phyloP scores from a whole-genome alignment of 2,113 vertebrate species.

The Daubentonia madagascariensis region DNA sequence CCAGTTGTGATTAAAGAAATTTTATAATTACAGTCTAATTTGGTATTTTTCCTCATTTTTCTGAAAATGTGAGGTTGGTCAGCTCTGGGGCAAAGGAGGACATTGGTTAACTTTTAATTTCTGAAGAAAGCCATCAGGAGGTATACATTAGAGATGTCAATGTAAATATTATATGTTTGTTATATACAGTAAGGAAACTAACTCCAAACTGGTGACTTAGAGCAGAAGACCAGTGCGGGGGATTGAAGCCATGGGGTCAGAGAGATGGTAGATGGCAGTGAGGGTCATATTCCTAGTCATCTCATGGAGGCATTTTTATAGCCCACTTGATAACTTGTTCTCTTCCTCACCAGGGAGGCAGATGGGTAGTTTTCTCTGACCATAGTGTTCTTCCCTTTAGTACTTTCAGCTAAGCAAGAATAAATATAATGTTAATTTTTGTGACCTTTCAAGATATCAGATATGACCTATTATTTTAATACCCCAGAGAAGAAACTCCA shows the following conservation, averaged over 20 bases:
- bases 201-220: neutral
- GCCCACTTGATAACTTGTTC: neutral
- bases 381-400: neutral
- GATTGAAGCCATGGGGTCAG: neutral
- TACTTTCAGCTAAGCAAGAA: neutral
- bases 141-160: neutral
- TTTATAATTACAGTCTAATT: neutral
- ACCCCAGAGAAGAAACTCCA: neutral
- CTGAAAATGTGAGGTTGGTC: neutral
- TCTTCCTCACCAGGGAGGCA: neutral
- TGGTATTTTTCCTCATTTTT: neutral
- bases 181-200: neutral
- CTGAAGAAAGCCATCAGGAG: neutral
- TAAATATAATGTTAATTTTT: conserved; percentile 21
- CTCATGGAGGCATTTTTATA: neutral
- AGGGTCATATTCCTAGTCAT: neutral
- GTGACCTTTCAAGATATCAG: neutral
- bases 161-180: neutral
- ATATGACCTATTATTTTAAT: conserved; percentile 14
- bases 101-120: neutral
- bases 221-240: neutral
- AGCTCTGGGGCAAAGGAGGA: neutral
- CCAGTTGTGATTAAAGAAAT: neutral
- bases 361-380: neutral
- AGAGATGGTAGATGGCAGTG: neutral